A percentile compares a stretch with the other conserved stretches of the same genome.
Evolutionary conservation across 1,140 invertebrate species (phyloP).

Genomic region (Euura saliciscinereae): DNA sequence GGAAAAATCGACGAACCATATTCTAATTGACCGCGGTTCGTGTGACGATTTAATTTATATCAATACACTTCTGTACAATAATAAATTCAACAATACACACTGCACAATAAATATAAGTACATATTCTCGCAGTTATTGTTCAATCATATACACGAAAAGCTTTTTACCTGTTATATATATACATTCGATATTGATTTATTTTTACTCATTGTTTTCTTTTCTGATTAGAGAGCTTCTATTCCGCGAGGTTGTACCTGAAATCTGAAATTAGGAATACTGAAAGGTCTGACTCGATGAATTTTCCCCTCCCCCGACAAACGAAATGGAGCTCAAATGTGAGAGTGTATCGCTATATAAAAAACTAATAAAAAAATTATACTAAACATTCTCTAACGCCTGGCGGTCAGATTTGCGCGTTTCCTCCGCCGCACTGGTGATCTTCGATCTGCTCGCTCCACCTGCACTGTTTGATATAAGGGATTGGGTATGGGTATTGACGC

Average conservation of each 20-base stretch:
- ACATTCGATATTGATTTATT: too few species aligned
- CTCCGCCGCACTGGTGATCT: not conserved
- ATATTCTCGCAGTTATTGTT: not conserved
- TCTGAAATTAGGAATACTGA: too few species aligned
- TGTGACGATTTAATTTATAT: not conserved
- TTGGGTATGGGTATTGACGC: not conserved
- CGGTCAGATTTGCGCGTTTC: not conserved
- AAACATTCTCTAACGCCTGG: not conserved
- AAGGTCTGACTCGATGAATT: too few species aligned
- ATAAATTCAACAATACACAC: not conserved
- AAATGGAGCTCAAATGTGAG: too few species aligned
- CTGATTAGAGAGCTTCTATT: too few species aligned
- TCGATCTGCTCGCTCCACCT: not conserved
- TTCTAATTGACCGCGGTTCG: not conserved
- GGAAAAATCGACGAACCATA: not conserved
- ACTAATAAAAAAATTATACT: not conserved
- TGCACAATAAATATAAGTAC: conserved; percentile 2
- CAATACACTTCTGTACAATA: not conserved
- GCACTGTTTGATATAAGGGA: not conserved
- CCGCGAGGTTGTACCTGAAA: too few species aligned
- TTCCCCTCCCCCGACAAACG: too few species aligned
- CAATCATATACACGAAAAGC: not conserved
- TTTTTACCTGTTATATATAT: too few species aligned
- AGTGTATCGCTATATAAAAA: too few species aligned
- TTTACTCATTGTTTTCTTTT: too few species aligned